Conservation (phyloP, 1,140 invertebrate species). For the Akabosia matsudoensis region DNA sequence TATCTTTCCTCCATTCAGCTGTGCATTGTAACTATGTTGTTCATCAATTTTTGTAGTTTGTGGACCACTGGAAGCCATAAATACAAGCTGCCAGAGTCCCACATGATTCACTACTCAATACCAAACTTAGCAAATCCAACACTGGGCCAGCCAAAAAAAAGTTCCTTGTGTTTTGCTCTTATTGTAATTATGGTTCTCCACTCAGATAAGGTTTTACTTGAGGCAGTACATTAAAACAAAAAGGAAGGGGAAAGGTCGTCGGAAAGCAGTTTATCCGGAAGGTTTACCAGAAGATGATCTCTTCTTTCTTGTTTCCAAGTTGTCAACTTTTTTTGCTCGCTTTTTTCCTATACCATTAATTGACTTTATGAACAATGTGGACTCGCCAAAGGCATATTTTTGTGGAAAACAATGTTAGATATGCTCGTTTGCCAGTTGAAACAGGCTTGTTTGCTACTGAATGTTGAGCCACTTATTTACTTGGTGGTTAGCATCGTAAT, state of each 20-base stretch:
- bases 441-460: too few species aligned
- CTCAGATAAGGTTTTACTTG: neutral
- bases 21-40: neutral
- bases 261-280: too few species aligned
- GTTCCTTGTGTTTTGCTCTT: neutral
- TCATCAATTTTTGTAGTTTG: neutral
- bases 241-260: constrained; percentile 2
- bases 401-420: neutral
- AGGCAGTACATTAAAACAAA: constrained; percentile 6
- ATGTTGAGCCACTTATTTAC: too few species aligned
- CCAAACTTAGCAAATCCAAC: neutral
- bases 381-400: neutral
- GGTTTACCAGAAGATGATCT: too few species aligned
- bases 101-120: neutral
- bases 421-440: too few species aligned
- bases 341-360: too few species aligned
- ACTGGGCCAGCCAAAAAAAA: neutral
- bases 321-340: too few species aligned
- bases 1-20: neutral
- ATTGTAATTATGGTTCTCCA: neutral
- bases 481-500: too few species aligned
- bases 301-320: neutral
- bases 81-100: neutral
- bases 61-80: neutral
- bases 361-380: neutral